Base-by-base conservation (phyloP, 2,797 vertebrate genomes). In the Falco columbarius region DNA sequence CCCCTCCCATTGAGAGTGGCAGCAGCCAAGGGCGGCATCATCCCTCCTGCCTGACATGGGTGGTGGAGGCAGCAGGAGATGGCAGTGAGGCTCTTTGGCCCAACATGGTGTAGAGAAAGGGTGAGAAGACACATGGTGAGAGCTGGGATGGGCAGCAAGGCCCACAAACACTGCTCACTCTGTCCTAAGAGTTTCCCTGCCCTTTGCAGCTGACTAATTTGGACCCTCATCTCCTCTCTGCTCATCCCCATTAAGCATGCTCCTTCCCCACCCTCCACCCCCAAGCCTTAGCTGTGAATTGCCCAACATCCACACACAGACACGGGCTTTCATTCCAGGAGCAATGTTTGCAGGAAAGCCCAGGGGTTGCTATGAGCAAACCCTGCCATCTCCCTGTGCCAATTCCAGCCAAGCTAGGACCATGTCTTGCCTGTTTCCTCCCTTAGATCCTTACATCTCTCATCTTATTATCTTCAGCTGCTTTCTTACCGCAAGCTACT, bases 21-120 rank as follows among this genome's bases (percentile, higher is more conserved):
- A 81, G 44, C 10, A 63, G 56, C 49, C 3, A 1, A 44, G 9
- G 14, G 36, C 9, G 23, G 30, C 27, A 42, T 16, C 1, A 0
- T 34, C 75, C 30, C n/a, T 81, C 49, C 51, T 29, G 24, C 46
- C 51, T 32, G 24, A 3, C 6, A 1, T 12, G 55, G 40, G 26
- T 56, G 40, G 4, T 67, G 55, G 26, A 75, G 19, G n/a, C 4
- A 10, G 36, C 19, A 79, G 66, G 27, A 90, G 49, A 42, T 20
- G 34, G 16, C 72, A 36, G 26, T 18, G 73, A 65, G 23, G 11
- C 9, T 24, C 61, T 30, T 40, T 40, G 51, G 49, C 27, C 27
- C 6, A 7, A 18, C 0, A 3, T 3, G 1, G 6, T 18, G 1
- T 12, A 7, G 0, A 1, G 27, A 27, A 83, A 21, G 16, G 12